Evolutionary conservation across 2,888 invertebrate species (phyloP), one percentile per base, ranked within the genome.

Genomic region (Rhamphomyia laevipes): DNA sequence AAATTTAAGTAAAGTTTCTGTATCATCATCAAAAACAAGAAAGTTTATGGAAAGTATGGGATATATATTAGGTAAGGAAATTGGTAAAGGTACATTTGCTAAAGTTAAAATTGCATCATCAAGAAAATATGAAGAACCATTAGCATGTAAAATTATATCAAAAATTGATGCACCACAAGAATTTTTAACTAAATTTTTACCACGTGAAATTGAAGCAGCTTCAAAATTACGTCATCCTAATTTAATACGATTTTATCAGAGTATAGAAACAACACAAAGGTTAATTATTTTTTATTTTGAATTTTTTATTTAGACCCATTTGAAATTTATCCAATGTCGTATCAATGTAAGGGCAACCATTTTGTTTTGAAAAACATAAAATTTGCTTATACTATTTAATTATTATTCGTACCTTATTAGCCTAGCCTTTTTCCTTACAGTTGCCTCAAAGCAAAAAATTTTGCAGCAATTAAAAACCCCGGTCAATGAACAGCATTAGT

Each of bases 191-290:
- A 87, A 86, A 70, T 88, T 87, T 65, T 66, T 88, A 49, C 86
- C 87, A 0, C 75, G 87, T 55, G 88, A 88, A 73, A 85, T 88
- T 54, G 84, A 86, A 67, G 85, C 87, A 16, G 86, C 88, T 0
- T 86, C 85, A 68, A 84, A 85, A 18, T 68, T 88, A 50, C 81
- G 81, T 48, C 88, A 88, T 74, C 80, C 82, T 47, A 85, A 87
- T 68, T 71, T 88, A 45, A 86, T 88, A 62, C 74, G 84, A 55
- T 88, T 86, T 64, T 76, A 85, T 57, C 86, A 87, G 70, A 86
- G 86, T 33, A 87, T 88, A 52, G 88, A 88, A 74, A 87, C 87
- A 1, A 86, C 86, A 45, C 86, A 86, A 64, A 80, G 86, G 86
- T 85, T 62, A 50, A 55, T 30, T 50, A 27, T 27, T 21, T 21